Evolutionary conservation across 1,140 invertebrate species (phyloP).

Genomic region (Mactra quadrangularis): DNA sequence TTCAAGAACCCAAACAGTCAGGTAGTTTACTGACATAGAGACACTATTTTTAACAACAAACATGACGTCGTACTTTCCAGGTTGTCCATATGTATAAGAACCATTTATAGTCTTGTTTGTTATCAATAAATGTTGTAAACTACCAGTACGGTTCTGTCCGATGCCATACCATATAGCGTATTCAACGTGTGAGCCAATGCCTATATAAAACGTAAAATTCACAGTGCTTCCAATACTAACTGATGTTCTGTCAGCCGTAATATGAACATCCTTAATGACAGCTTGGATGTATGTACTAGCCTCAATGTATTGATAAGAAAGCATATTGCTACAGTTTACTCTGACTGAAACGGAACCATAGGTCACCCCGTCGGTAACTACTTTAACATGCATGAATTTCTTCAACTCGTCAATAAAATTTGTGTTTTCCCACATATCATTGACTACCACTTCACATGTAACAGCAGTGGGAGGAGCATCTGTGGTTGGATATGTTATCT

Average conservation of each 20-base stretch:
- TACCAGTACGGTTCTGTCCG: constrained; percentile 17
- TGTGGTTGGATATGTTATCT: constrained; percentile 23
- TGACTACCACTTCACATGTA: constrained; percentile 34
- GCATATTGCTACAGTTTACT: constrained; percentile 65
- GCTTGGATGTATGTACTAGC: constrained; percentile 56
- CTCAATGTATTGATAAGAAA: constrained; percentile 59
- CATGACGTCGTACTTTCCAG: constrained; percentile 53
- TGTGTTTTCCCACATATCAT: neutral
- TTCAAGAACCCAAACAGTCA: constrained; percentile 63
- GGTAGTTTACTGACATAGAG: neutral
- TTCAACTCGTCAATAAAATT: constrained; percentile 23
- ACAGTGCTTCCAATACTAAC: constrained; percentile 53
- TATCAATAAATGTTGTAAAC: constrained; percentile 19
- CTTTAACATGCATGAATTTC: constrained; percentile 9
- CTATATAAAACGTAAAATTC: constrained; percentile 48
- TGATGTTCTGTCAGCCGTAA: constrained; percentile 38
- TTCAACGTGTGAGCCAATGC: constrained; percentile 58
- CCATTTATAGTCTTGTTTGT: constrained; percentile 31
- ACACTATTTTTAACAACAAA: constrained; percentile 57
- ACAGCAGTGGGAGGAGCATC: constrained; percentile 58
- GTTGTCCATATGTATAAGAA: constrained; percentile 30
- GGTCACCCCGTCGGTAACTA: constrained; percentile 1
- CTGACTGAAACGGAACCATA: constrained; percentile 43
- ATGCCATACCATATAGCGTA: constrained; percentile 51
- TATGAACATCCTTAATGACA: constrained; percentile 34